Percentiles rank a stretch among this genome's conserved stretches.
Evolutionary conservation across 2,797 vertebrate species (phyloP).

Genomic region (Protonibea diacanthus): DNA sequence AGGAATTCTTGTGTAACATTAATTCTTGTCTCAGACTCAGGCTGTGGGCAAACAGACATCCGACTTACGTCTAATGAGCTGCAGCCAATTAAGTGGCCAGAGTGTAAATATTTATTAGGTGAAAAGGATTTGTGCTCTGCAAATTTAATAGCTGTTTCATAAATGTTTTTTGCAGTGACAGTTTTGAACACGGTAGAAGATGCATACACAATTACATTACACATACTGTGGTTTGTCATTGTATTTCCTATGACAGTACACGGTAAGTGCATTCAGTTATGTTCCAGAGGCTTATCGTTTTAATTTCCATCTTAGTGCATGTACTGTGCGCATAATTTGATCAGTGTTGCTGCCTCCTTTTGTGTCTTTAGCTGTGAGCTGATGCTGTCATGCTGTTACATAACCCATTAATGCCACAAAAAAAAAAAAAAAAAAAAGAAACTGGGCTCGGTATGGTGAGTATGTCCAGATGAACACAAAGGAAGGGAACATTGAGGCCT

Average conservation of each 20-base stretch:
- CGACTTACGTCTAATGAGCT: slow-evolving; percentile 34
- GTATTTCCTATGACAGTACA: slow-evolving; percentile 14
- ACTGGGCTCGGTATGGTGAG: neutral
- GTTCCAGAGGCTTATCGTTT: slow-evolving; percentile 38
- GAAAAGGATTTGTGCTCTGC: slow-evolving; percentile 62
- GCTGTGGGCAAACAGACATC: slow-evolving; percentile 22
- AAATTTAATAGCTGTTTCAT: slow-evolving; percentile 31
- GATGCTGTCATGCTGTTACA: slow-evolving; percentile 44
- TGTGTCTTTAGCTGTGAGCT: slow-evolving; percentile 39
- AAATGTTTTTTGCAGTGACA: slow-evolving; percentile 31
- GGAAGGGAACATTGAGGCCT: slow-evolving; percentile 21
- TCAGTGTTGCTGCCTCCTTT: slow-evolving; percentile 29
- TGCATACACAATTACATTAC: neutral
- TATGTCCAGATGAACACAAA: slow-evolving; percentile 29
- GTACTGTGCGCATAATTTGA: slow-evolving; percentile 41
- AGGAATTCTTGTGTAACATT: slow-evolving; percentile 30
- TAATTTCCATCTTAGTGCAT: slow-evolving; percentile 42
- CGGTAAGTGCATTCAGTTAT: slow-evolving; percentile 54
- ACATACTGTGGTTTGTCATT: slow-evolving; percentile 1
- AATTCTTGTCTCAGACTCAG: slow-evolving; percentile 39
- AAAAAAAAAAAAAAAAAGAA: neutral
- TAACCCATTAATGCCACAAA: slow-evolving; percentile 40
- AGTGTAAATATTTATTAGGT: slow-evolving; percentile 47
- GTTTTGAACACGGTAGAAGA: slow-evolving; percentile 37
- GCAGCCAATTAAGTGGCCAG: slow-evolving; percentile 28